Evolutionary conservation across 23 tunicate genomes (phyloP).

Genomic region (Styela clava): DNA sequence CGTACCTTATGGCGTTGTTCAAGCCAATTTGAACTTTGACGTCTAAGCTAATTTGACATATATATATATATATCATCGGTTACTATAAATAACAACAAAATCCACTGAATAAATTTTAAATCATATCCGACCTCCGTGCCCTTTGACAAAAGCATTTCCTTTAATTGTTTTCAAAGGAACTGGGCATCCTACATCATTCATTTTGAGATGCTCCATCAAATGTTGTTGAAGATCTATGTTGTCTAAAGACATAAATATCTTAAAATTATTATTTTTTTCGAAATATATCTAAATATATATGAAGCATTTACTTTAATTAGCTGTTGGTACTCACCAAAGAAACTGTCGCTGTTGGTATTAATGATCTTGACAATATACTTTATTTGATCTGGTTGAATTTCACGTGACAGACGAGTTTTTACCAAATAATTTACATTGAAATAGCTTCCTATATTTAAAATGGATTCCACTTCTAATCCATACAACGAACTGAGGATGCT

Average conservation of each 20-base stretch:
- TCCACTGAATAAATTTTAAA: too few species aligned
- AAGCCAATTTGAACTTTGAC: too few species aligned
- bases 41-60: too few species aligned
- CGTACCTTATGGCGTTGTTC: too few species aligned
- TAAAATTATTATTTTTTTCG: too few species aligned
- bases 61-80: too few species aligned
- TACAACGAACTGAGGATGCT: background rate
- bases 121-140: too few species aligned
- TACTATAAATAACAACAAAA: too few species aligned
- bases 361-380: background rate
- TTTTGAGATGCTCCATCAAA: background rate
- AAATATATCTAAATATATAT: too few species aligned
- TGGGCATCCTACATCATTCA: background rate
- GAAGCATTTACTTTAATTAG: too few species aligned
- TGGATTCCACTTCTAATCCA: background rate
- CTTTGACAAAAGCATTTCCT: background rate
- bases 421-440: background rate
- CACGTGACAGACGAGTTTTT: background rate
- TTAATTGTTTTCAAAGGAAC: background rate
- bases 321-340: background rate
- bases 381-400: background rate
- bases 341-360: background rate
- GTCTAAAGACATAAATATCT: background rate
- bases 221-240: background rate
- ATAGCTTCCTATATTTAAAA: background rate